Evolutionary conservation across 2,113 vertebrate species (phyloP).

Genomic region (Salvator merianae): DNA sequence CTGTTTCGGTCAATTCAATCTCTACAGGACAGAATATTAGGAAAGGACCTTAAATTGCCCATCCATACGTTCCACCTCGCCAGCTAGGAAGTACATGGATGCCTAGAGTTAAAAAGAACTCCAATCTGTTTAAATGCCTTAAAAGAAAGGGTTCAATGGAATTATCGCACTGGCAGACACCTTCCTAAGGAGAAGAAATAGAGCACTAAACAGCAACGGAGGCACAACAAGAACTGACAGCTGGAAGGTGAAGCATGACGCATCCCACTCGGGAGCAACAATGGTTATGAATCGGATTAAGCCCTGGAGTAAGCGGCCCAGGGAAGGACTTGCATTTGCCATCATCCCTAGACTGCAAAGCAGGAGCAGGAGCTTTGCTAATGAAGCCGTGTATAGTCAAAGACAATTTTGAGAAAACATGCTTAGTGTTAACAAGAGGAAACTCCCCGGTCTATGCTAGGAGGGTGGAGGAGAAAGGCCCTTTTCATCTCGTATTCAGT

Average conservation of each 20-base stretch:
- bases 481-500: neutral
- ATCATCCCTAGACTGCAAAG: neutral
- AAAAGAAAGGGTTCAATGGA: constrained; percentile 17
- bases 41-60: neutral
- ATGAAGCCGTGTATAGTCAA: neutral
- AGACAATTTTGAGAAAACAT: neutral
- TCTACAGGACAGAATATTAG: constrained; percentile 7
- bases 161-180: constrained; percentile 19
- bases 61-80: neutral
- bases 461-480: neutral
- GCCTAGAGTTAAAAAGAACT: neutral
- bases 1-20: constrained; percentile 21
- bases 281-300: constrained; percentile 32
- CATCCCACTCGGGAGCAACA: constrained; percentile 33
- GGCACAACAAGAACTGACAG: constrained; percentile 32
- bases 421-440: neutral
- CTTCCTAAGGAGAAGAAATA: constrained; percentile 24
- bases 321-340: neutral
- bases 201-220: constrained; percentile 5
- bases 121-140: neutral
- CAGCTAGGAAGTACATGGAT: neutral
- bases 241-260: constrained; percentile 38
- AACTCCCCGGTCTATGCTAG: neutral
- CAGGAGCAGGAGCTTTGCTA: constrained; percentile 6
- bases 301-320: constrained; percentile 11